phyloP scores from a whole-genome alignment of 2,113 vertebrate species.

The Rallus limicola region DNA sequence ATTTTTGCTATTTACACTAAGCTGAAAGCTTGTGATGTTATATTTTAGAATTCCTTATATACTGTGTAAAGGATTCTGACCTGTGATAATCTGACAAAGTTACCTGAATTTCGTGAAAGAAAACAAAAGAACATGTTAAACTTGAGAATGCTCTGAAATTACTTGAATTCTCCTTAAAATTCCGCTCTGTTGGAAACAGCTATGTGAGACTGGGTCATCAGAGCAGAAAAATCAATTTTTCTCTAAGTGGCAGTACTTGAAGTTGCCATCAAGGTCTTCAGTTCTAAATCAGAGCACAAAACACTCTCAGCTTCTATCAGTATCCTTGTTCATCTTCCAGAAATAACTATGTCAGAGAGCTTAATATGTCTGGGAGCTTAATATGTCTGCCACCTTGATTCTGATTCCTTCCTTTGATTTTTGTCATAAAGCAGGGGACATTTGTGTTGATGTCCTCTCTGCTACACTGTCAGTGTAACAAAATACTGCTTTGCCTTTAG shows the following conservation, averaged over 20 bases:
- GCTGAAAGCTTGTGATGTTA: not conserved
- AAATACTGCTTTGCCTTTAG: not conserved
- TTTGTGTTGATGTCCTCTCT: not conserved
- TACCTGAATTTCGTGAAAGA: not conserved
- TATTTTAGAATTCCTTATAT: not conserved
- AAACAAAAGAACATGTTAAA: not conserved
- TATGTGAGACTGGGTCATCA: not conserved
- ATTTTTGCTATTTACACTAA: not conserved
- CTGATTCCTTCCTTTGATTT: not conserved
- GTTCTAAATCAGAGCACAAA: not conserved
- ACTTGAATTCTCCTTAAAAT: not conserved
- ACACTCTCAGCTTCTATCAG: not conserved
- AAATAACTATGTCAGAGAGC: not conserved
- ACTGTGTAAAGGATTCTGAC: not conserved
- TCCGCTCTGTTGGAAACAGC: not conserved
- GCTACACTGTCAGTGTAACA: not conserved
- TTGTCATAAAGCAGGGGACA: not conserved
- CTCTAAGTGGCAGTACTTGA: not conserved
- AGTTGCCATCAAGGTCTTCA: not conserved
- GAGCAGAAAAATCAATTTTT: not conserved
- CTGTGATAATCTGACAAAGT: not conserved
- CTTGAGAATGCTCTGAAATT: not conserved
- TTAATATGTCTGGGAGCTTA: not conserved
- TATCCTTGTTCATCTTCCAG: not conserved
- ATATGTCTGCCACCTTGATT: not conserved